Evolutionary conservation across 2,797 vertebrate species (phyloP), one percentile per base, ranked within the genome.

Genomic region (Natrix natrix): DNA sequence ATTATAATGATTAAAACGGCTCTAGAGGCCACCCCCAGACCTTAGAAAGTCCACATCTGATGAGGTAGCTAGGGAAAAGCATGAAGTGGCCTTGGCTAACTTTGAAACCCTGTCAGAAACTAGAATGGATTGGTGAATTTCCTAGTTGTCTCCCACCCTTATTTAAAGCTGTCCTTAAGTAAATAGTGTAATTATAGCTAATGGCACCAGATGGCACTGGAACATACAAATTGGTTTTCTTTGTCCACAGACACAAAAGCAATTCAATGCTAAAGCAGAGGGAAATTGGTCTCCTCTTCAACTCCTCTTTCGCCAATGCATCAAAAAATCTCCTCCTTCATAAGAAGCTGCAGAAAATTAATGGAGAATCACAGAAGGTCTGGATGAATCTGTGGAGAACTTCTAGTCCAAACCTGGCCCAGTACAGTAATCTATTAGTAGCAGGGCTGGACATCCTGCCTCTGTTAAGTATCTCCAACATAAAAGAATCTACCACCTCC

Each of bases 161-260:
- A 11, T 4, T 24, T 24, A 83, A 83, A 24, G 10, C 37, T 83
- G 20, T 48, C 37, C 55, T 11, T 8, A 74, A 54, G 20, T 32
- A 74, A 91, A 55, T 13, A 88, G 16, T 91, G 86, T n/a, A 89
- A 63, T 91, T 83, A 91, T 60, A 61, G 90, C 14, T 0, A 37
- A 48, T 63, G 57, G 37, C 92, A 91, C 66, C 90, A 93, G 90
- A 54, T 91, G 90, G 92, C 87, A 54, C 66, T 89, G 90, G 63
- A 89, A 78, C 56, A 61, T 61, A 83, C n/a, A 12, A 56, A 59
- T 93, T 93, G 10, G 5, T 43, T 16, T 26, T 32, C 54, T 90
- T 87, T 55, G 66, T 20, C 48, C 86, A 17, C 8, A 28, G 22
- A 61, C 20, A 56, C 63, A 88, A 88, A 91, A 28, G 20, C 52